Evolutionary conservation across 2,797 vertebrate species (phyloP).

Genomic region (Hydrolagus colliei): DNA sequence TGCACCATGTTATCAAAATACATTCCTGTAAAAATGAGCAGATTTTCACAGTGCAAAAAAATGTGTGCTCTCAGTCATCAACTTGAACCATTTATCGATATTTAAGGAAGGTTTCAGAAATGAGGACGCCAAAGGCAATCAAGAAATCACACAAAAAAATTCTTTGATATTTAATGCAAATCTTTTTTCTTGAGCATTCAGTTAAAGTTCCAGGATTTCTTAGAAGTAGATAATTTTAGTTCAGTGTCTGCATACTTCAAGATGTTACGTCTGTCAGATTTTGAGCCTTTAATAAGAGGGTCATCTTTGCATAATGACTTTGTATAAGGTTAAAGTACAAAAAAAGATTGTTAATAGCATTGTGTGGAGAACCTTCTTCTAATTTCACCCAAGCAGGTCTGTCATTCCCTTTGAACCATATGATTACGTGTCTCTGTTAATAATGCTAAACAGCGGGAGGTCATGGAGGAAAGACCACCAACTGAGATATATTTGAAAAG

Average conservation of each 20-base stretch:
- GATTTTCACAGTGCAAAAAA: too few relatives aligned
- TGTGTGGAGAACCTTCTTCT: conserved; percentile 32
- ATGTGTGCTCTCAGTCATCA: too few relatives aligned
- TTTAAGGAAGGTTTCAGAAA: too few relatives aligned
- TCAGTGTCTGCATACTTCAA: not conserved
- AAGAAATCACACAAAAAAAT: too few relatives aligned
- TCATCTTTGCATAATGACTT: conserved; percentile 25
- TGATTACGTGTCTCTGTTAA: conserved; percentile 30
- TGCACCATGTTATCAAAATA: too few relatives aligned
- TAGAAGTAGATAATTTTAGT: not conserved
- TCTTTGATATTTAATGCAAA: too few relatives aligned
- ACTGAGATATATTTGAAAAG: conserved; percentile 31
- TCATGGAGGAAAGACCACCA: conserved; percentile 29
- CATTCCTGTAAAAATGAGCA: too few relatives aligned
- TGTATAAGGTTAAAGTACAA: conserved; percentile 20
- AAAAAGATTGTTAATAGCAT: conserved; percentile 2
- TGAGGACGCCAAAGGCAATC: too few relatives aligned
- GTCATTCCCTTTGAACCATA: conserved; percentile 40
- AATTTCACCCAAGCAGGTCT: conserved; percentile 33
- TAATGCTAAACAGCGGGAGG: conserved; percentile 23
- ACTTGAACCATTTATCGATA: too few relatives aligned
- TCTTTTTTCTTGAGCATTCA: too few relatives aligned
- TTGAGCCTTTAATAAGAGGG: conserved; percentile 4
- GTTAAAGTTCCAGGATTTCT: not conserved
- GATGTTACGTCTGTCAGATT: conserved; percentile 10